Evolutionary conservation across 2,888 invertebrate species (phyloP), one percentile per base, ranked within the genome.

Genomic region (Lepidocyrtinus sp.): DNA sequence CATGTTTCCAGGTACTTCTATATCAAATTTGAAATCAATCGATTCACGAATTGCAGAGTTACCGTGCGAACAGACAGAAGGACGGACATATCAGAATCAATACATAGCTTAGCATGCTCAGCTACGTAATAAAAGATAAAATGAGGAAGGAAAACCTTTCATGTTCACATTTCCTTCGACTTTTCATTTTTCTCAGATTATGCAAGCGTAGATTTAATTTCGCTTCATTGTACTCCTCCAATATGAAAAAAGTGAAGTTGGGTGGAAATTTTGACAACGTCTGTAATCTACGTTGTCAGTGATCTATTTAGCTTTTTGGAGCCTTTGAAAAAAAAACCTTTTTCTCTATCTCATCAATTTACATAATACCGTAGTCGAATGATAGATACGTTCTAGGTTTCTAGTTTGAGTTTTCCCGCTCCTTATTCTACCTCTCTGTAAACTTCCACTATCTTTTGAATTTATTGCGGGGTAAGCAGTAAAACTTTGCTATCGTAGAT

Each of bases 161-260:
- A n/a, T n/a, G n/a, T n/a, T n/a, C n/a, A n/a, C n/a, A 50, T 12
- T 50, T 50, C 15, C 50, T 50, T 36, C 1, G 12, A 50, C n/a
- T 50, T 17, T 12, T n/a, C n/a, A n/a, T n/a, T n/a, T n/a, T n/a
- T n/a, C n/a, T 50, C 50, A 50, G 50, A 50, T 50, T 50, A 50
- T 50, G 50, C 50, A 50, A 50, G 50, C 50, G 50, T 50, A 7
- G n/a, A 50, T 50, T 50, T 50, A 50, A 50, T 50, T 50, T 50
- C 15, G 15, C n/a, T 2, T 50, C 50, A 17, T n/a, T 50, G 17
- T 50, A 15, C 36, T 7, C 36, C 36, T 7, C 12, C 5, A 36
- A 36, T 36, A 36, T 12, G 50, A 50, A 50, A 1, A 50, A 50
- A 50, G 50, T 12, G 50, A 12, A 50, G 50, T 12, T 50, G 50